Conservation (phyloP, 2,888 invertebrate species). For the Rhingia campestris region DNA sequence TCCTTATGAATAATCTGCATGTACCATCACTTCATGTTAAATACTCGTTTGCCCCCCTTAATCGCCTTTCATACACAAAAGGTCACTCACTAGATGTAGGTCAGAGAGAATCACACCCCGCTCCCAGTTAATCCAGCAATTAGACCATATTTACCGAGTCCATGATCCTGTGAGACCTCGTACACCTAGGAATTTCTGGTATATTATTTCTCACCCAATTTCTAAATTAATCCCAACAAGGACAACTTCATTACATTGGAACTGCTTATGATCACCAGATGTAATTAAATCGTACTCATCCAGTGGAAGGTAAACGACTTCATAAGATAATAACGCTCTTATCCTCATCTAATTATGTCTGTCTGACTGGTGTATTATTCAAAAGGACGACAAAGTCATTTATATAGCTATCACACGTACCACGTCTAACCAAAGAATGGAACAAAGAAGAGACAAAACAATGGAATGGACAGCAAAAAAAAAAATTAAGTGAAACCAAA, state of each 20-base stretch:
- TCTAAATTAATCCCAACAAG: not conserved
- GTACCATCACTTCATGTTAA: not conserved
- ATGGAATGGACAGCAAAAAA: not conserved
- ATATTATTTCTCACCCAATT: slow-evolving; percentile 6
- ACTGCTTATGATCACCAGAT: slow-evolving; percentile 20
- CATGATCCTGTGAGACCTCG: not conserved
- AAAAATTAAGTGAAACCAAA: not conserved
- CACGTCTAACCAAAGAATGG: not conserved
- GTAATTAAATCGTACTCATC: slow-evolving; percentile 33
- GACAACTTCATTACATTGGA: slow-evolving; percentile 22
- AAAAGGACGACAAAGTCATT: not conserved
- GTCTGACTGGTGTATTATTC: slow-evolving; percentile 20
- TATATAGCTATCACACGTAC: not conserved
- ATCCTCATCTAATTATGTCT: slow-evolving; percentile 14
- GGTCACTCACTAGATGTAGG: slow-evolving; percentile 8
- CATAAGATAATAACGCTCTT: slow-evolving; percentile 21
- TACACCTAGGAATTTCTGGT: not conserved
- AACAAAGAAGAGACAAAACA: too few species aligned
- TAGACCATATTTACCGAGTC: not conserved
- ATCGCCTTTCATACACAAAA: not conserved
- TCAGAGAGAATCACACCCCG: not conserved
- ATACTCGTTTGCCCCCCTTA: not conserved
- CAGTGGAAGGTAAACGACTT: slow-evolving; percentile 30
- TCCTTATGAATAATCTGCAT: not conserved
- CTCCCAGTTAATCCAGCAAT: not conserved